phyloP scores from a whole-genome alignment of 1,140 invertebrate genomes.

The Microplitis demolitor region DNA sequence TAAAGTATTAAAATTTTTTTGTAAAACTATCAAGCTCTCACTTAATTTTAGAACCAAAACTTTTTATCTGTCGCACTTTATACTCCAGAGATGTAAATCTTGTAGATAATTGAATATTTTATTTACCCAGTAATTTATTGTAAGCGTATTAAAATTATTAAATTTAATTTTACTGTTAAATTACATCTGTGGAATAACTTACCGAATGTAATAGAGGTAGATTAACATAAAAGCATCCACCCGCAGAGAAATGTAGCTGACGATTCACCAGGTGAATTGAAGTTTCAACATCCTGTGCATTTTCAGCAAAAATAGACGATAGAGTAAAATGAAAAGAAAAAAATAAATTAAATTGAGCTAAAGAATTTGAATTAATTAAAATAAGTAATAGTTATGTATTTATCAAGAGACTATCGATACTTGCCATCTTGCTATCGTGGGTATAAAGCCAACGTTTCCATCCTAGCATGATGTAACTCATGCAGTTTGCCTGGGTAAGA shows the following conservation, averaged over 20 bases:
- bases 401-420: slow-evolving; percentile 5
- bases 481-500: slow-evolving; percentile 46
- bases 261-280: slow-evolving; percentile 50
- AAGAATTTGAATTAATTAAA: neutral
- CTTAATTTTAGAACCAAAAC: too few relatives aligned
- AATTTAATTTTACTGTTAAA: neutral
- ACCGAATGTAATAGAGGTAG: slow-evolving; percentile 52
- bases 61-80: neutral
- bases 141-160: neutral
- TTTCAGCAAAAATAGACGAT: neutral
- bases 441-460: slow-evolving; percentile 31
- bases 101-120: neutral
- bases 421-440: slow-evolving; percentile 20
- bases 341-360: too few relatives aligned
- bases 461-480: slow-evolving; percentile 41
- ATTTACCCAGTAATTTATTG: neutral
- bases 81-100: neutral
- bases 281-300: slow-evolving; percentile 30
- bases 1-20: neutral
- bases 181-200: slow-evolving; percentile 23
- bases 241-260: slow-evolving; percentile 50
- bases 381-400: neutral
- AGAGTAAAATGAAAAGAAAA: neutral
- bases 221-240: slow-evolving; percentile 52
- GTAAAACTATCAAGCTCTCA: neutral